A percentile compares a stretch with the other conserved stretches of the same genome.
Conservation (phyloP, 2,888 invertebrate species). For the Netelia virgata region DNA sequence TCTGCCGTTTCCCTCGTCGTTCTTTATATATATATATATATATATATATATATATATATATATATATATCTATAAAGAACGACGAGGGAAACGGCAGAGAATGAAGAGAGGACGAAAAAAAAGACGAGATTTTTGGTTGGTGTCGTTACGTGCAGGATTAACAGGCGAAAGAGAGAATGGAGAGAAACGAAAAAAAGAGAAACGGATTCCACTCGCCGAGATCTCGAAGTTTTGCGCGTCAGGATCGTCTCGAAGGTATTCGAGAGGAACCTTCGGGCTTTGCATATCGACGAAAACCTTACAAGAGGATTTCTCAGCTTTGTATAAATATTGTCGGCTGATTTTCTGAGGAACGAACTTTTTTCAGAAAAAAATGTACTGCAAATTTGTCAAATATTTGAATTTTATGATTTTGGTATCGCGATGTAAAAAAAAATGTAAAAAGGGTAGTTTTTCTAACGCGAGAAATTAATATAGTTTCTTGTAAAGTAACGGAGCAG, state of each 20-base stretch:
- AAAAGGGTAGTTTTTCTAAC: too few relatives aligned
- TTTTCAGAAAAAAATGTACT: not conserved
- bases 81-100: constrained; percentile 12
- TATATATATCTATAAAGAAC: not conserved
- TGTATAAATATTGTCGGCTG: not conserved
- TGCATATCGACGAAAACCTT: not conserved
- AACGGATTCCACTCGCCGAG: not conserved
- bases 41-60: constrained; percentile 5
- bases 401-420: too few relatives aligned
- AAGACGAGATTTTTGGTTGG: not conserved
- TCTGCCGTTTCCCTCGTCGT: constrained; percentile 6
- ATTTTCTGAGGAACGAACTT: not conserved
- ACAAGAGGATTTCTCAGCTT: not conserved
- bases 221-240: not conserved
- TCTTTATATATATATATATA: not conserved
- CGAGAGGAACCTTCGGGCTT: not conserved
- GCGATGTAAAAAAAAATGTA: too few relatives aligned
- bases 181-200: constrained; percentile 3
- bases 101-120: not conserved
- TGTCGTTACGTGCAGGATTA: constrained; percentile 43
- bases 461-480: not conserved
- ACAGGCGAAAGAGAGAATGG: constrained; percentile 18
- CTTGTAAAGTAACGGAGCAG: not conserved
- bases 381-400: too few relatives aligned
- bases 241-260: not conserved